Percentiles rank a stretch among this genome's conserved stretches.
Conservation (phyloP, 2,888 invertebrate species). For the Phengaris arion region DNA sequence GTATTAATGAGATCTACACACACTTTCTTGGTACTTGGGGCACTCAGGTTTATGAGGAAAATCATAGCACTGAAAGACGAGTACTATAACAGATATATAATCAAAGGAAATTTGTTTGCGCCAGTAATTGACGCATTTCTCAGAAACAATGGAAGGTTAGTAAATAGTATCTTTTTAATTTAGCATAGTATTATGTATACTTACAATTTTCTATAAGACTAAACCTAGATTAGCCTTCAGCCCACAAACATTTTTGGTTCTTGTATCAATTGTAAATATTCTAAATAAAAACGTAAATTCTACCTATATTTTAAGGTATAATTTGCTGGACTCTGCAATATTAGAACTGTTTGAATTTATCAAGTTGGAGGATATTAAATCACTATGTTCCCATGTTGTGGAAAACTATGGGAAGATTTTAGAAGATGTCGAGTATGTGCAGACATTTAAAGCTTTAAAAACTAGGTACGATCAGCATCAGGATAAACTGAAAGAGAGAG, state of each 20-base stretch:
- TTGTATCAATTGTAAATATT: neutral
- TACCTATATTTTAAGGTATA: conserved; percentile 81
- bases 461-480: conserved; percentile 94
- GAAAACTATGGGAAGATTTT: conserved; percentile 97
- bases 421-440: conserved; percentile 97
- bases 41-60: conserved; percentile 97
- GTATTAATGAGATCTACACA: conserved; percentile 98
- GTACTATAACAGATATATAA: conserved; percentile 97
- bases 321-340: conserved; percentile 98
- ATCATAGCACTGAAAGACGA: conserved; percentile 98
- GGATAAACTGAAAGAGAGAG: conserved; percentile 92
- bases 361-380: conserved; percentile 94
- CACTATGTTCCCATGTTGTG: conserved; percentile 94
- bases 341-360: conserved; percentile 99
- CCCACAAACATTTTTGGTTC: neutral
- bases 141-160: conserved; percentile 93
- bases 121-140: conserved; percentile 98
- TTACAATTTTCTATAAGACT: neutral
- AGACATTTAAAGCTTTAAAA: conserved; percentile 97
- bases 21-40: conserved; percentile 97
- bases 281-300: neutral
- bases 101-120: conserved; percentile 95
- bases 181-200: neutral
- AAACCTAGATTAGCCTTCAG: neutral
- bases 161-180: neutral